Evolutionary conservation across 2,888 invertebrate species (phyloP), one percentile per base, ranked within the genome.

Genomic region (Scrobipalpa atriplicella): DNA sequence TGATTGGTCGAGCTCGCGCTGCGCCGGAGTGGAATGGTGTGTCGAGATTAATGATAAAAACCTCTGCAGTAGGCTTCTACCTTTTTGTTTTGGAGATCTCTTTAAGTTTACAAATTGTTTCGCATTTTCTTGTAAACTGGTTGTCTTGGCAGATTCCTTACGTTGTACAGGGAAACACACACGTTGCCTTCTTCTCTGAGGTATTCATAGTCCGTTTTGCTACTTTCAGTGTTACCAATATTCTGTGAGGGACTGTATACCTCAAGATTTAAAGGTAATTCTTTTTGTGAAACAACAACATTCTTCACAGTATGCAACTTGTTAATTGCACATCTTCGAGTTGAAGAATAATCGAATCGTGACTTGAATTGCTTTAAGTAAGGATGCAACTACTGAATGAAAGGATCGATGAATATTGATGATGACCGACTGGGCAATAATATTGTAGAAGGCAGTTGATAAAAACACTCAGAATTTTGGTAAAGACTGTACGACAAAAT

Each of bases 1-100:
- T 72, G 78, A 79, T 76, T 72, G 71, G 71, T 73, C 65, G 67
- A 65, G 65, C 67, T 70, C 71, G 73, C 71, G 29, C 70, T 66
- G 54, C 52, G 66, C 66, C 18, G 54, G 63, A 66, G 63, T 58
- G 63, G 16, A 29, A 58, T 38, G 16, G 38, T 56, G 19, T 61
- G 41, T 19, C 29, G 62, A 43, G 62, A 62, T 62, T 62, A 29
- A 62, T 62, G 62, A 36, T 38, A 36, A 36, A 58, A 58, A 58
- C 58, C 58, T 58, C 38, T 58, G 58, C 16, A 58, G 58, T 38
- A 58, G 38, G 38, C 58, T 58, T 29, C n/a, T 38, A 36, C 8
- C 13, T 38, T 58, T 58, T 58, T 58, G 19, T 54, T 54, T 54
- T 54, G 47, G 16, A 21, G 21, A 54, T 54, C 54, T 21, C 54